Conservation (phyloP, 92 coral and sea anemone genomes). For the Chrysogorgia sp. region DNA sequence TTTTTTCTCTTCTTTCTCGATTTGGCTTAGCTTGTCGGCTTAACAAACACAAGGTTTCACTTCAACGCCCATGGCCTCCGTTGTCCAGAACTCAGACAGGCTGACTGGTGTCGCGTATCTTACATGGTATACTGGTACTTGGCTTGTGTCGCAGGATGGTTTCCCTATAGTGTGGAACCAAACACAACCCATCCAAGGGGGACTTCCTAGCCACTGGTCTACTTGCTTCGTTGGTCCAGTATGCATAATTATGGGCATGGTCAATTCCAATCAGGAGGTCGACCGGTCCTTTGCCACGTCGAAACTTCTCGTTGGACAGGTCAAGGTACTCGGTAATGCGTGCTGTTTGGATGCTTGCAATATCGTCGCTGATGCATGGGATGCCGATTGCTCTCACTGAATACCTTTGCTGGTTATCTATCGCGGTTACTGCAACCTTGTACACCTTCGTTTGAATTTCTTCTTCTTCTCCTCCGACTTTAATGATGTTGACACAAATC, state of each 20-base stretch:
- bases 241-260: not conserved
- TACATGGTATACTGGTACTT: conserved; percentile 31
- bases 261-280: conserved; percentile 8
- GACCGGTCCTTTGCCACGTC: not conserved
- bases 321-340: not conserved
- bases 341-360: conserved; percentile 24
- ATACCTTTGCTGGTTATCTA: conserved; percentile 33
- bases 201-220: conserved; percentile 47
- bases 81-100: conserved; percentile 57
- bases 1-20: conserved; percentile 63
- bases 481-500: conserved; percentile 45
- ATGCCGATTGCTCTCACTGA: conserved; percentile 68
- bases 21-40: conserved; percentile 59
- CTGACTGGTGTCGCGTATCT: conserved; percentile 48
- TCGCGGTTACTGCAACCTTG: conserved; percentile 46
- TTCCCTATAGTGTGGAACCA: conserved; percentile 53
- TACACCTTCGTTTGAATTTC: conserved; percentile 52
- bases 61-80: conserved; percentile 64
- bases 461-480: conserved; percentile 63
- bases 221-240: conserved; percentile 24
- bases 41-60: conserved; percentile 69
- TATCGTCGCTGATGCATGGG: conserved; percentile 61
- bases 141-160: not conserved
- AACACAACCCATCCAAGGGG: conserved; percentile 67
- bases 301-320: not conserved